phyloP scores from a whole-genome alignment of 2,113 vertebrate species.

The Channa argus region DNA sequence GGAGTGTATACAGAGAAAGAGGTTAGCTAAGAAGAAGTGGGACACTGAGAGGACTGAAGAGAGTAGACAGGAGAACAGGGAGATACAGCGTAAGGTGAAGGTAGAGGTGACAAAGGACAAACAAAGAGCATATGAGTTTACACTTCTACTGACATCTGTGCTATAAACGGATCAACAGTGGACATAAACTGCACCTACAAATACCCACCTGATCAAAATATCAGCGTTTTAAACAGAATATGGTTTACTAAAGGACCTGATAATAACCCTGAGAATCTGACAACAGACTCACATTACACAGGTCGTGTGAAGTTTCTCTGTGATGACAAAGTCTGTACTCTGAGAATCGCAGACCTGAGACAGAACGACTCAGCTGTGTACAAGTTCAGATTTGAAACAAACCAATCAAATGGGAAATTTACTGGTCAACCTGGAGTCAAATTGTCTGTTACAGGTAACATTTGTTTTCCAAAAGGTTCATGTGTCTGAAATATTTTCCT shows the following conservation, averaged over 20 bases:
- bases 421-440: not conserved
- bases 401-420: rapidly evolving
- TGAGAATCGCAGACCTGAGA: constrained; percentile 18
- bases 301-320: not conserved
- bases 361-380: constrained; percentile 14
- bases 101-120: no score
- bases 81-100: no score
- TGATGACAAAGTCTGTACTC: rapidly evolving
- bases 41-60: no score
- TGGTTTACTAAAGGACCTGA: not conserved
- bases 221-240: not conserved
- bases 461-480: no score
- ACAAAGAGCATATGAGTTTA: no score
- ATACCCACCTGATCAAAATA: not conserved
- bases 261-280: not conserved
- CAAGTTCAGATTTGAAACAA: not conserved
- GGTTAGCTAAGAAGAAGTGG: no score
- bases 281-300: not conserved
- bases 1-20: no score
- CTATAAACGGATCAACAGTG: constrained; percentile 30
- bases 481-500: no score
- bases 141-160: not conserved
- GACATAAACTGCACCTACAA: not conserved
- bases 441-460: constrained; percentile 16
- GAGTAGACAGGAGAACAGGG: no score